These are phyloP conservation scores for Syndactyla subalaris DNA, from an alignment of 2,797 vertebrate genomes.

Conservation along the genomic window DNA sequence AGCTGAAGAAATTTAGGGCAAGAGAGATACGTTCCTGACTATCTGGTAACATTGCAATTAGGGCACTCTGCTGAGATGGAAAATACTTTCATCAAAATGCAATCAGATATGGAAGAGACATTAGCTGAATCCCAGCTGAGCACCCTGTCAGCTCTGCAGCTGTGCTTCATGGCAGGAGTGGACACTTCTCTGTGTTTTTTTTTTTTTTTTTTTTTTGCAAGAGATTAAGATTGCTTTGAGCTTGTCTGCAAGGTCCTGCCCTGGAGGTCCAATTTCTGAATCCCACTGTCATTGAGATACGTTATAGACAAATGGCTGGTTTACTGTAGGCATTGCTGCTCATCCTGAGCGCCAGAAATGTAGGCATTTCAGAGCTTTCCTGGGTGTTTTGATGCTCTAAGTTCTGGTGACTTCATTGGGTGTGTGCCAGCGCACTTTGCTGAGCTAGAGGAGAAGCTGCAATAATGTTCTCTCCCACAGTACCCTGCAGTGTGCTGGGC, in stretches of 20 bases:
- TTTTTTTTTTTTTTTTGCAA: neutral
- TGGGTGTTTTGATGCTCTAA: neutral
- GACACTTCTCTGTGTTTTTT: neutral
- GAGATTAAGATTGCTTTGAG: neutral
- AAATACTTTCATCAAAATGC: constrained; percentile 39
- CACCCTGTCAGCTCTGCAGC: constrained; percentile 12
- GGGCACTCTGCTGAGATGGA: constrained; percentile 16
- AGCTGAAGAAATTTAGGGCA: neutral
- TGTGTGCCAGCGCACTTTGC: neutral
- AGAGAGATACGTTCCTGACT: neutral
- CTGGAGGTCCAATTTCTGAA: neutral
- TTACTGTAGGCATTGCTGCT: neutral
- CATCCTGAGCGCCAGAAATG: neutral
- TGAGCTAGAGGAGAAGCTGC: neutral
- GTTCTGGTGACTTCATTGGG: fast-evolving
- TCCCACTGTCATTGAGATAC: neutral
- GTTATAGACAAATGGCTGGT: neutral
- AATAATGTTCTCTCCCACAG: neutral
- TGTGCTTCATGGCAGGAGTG: neutral
- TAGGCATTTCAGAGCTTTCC: neutral
- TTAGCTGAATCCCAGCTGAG: constrained; percentile 30
- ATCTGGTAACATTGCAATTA: constrained; percentile 13
- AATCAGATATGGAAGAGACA: neutral
- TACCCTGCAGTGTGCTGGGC: fast-evolving
- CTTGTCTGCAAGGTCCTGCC: neutral